phyloP scores from a whole-genome alignment of 37 sponge, comb jelly and placozoan genomes.

The Tethya wilhelma region DNA sequence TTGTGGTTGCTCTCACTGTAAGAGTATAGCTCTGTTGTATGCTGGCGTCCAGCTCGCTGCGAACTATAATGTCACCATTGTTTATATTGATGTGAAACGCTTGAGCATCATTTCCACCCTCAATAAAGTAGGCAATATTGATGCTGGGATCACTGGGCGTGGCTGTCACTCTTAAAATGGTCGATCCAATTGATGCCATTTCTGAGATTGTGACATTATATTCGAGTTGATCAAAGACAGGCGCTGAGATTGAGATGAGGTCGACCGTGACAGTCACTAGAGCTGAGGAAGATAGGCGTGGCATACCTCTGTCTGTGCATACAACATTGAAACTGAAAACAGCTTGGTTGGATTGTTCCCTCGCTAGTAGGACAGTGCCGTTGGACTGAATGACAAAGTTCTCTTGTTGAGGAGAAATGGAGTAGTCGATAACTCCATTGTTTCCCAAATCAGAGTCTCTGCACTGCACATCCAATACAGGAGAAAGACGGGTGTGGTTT shows the following conservation, averaged over 20 bases:
- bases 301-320: slow-evolving; percentile 68
- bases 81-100: slow-evolving; percentile 46
- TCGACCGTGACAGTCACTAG: slow-evolving; percentile 73
- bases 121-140: slow-evolving; percentile 49
- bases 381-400: slow-evolving; percentile 44
- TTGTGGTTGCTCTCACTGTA: slow-evolving; percentile 37
- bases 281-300: slow-evolving; percentile 47
- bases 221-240: slow-evolving; percentile 41
- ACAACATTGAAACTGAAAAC: slow-evolving; percentile 50
- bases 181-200: neutral
- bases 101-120: slow-evolving; percentile 46
- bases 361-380: slow-evolving; percentile 41
- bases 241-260: slow-evolving; percentile 39
- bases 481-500: slow-evolving; percentile 27
- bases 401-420: slow-evolving; percentile 2
- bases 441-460: slow-evolving; percentile 51
- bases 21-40: slow-evolving; percentile 30
- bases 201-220: slow-evolving; percentile 57
- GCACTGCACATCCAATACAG: slow-evolving; percentile 46
- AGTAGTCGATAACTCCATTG: slow-evolving; percentile 31
- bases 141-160: slow-evolving; percentile 47
- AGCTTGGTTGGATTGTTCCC: slow-evolving; percentile 45
- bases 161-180: slow-evolving; percentile 42
- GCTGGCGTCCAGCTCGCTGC: slow-evolving; percentile 26
- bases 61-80: slow-evolving; percentile 50